Base-by-base conservation (phyloP, 2,113 vertebrate species). In the Ammodytes marinus region DNA sequence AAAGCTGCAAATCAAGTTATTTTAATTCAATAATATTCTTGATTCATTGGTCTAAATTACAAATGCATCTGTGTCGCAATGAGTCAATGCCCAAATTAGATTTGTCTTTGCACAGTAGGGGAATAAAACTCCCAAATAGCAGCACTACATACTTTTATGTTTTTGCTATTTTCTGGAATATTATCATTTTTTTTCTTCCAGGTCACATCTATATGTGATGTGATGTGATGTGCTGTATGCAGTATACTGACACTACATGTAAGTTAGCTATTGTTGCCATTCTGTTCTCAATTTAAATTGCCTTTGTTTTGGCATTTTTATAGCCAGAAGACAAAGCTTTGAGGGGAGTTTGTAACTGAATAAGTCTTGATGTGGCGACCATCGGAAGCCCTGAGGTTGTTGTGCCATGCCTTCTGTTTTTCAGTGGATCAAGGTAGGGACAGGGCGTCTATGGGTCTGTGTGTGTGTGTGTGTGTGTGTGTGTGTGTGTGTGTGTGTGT, bases 371-470 rank as follows among this genome's bases (percentile, higher is more conserved):
- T 75, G 58, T 19, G 66, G 27, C 35, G 6, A 67, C 54, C 58
- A 55, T 66, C 64, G 60, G 37, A 57, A 58, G 70, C 70, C 81
- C 79, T 58, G 68, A 66, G 57, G 80, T 89, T 83, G 67, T 39
- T 17, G 37, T 75, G 59, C 78, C 75, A 71, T 75, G 73, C 58
- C 77, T 88, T 84, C 76, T 61, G 69, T 78, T 75, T 86, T 57
- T 86, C 78, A 68, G 73, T 76, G 63, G 85, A 91, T 87, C 82
- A 79, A 63, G 60, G 75, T 84, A 78, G 90, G 90, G 86, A 88
- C 87, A 86, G 78, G 82, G 45, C 66, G 42, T 92, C 86, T 84
- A 82, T 73, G 27, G 27, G 27, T 27, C 27, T 27, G 27, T 27
- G 27, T 27, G 27, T 27, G 27, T 27, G 27, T 27, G 27, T 27